Evolutionary conservation across 2,888 invertebrate species (phyloP).

Genomic region (Tetragnatha montana): DNA sequence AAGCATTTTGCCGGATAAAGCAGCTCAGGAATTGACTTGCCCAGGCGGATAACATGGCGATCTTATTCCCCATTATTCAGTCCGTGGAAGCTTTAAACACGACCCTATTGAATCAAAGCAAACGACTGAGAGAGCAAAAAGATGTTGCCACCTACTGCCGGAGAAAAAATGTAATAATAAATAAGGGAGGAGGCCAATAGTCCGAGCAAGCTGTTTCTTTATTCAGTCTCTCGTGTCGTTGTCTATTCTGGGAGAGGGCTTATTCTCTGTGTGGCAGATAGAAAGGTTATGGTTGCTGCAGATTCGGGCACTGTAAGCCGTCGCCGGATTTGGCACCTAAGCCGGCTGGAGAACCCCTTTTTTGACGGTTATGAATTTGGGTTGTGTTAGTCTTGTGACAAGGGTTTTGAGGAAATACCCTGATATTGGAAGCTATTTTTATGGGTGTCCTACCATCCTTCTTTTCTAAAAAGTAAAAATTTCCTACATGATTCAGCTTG

Average conservation of each 20-base stretch:
- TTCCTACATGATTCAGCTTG: too few relatives aligned
- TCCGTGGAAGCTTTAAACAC: conserved; percentile 15
- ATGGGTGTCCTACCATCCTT: too few relatives aligned
- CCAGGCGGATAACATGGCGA: conserved; percentile 19
- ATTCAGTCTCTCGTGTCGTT: conserved; percentile 7
- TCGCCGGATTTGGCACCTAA: neutral
- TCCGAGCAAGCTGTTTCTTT: conserved; percentile 15
- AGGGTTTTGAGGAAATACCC: too few relatives aligned
- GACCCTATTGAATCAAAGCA: neutral
- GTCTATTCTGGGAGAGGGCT: neutral
- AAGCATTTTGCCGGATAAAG: conserved; percentile 12
- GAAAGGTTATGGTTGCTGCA: neutral
- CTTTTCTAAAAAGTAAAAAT: too few relatives aligned
- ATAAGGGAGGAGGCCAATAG: neutral
- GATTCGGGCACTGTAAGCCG: neutral
- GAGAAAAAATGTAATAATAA: neutral
- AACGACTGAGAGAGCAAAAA: conserved; percentile 6
- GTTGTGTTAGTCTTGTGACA: too few relatives aligned
- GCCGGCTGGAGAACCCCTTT: too few relatives aligned
- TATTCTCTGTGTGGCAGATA: neutral
- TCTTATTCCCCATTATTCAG: conserved; percentile 32
- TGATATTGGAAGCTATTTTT: too few relatives aligned
- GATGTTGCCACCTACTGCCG: conserved; percentile 19
- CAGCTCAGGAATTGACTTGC: conserved; percentile 20
- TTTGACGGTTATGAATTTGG: too few relatives aligned